These are phyloP conservation scores for rabbit (Oryctolagus cuniculus) DNA, from an alignment of 2,113 vertebrate species.

Conservation along the genomic window DNA sequence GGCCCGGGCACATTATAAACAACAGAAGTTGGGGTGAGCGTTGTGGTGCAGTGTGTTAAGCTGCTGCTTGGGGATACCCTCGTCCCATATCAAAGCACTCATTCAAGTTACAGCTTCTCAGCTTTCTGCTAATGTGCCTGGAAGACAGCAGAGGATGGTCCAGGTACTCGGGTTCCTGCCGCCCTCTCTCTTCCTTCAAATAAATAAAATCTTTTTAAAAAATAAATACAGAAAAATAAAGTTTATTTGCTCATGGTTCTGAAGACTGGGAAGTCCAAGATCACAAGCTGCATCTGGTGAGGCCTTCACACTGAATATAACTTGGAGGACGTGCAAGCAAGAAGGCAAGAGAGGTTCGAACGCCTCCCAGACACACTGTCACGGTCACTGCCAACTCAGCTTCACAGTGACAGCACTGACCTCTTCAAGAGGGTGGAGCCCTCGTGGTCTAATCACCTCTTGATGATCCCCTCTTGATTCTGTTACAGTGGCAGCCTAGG, in stretches of 20 bases:
- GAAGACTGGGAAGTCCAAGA: background rate
- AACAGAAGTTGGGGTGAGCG: too few relatives aligned
- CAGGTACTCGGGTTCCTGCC: too few relatives aligned
- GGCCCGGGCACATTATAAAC: background rate
- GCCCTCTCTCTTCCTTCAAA: too few relatives aligned
- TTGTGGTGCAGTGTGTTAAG: too few relatives aligned
- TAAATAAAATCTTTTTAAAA: too few relatives aligned
- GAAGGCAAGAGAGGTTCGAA: background rate
- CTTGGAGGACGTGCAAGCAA: background rate
- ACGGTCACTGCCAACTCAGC: background rate
- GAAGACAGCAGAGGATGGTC: too few relatives aligned
- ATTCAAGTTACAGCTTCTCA: too few relatives aligned
- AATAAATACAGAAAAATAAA: background rate
- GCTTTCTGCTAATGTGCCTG: too few relatives aligned
- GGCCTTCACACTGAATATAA: background rate
- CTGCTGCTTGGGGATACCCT: too few relatives aligned
- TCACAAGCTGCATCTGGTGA: background rate
- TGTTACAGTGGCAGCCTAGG: background rate
- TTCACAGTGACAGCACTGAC: background rate
- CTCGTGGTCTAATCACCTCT: background rate
- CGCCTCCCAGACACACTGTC: background rate
- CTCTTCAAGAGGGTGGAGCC: background rate
- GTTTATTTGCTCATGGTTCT: background rate
- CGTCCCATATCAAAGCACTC: too few relatives aligned
- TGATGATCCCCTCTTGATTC: background rate